Evolutionary conservation across 2,113 vertebrate genomes (phyloP).

Genomic region (Xiphophorus couchianus): DNA sequence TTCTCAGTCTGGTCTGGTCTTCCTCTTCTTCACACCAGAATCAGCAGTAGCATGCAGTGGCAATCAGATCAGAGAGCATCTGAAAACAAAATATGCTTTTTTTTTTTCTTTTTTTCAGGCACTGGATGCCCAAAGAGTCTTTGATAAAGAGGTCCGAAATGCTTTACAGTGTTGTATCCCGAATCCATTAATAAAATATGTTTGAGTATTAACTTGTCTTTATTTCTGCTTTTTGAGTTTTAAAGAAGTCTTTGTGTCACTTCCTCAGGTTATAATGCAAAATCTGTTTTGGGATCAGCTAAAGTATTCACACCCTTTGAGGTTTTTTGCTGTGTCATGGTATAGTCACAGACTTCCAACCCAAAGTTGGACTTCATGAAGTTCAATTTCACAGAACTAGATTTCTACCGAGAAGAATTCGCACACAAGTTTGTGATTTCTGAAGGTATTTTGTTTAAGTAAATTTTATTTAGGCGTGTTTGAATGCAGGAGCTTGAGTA

Average conservation of each 20-base stretch:
- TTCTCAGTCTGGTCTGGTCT: background rate
- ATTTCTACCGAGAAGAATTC: no score
- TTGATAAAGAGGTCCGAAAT: conserved; percentile 51
- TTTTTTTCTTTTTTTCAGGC: conserved; percentile 26
- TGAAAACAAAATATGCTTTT: conserved; percentile 25
- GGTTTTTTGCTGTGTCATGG: no score
- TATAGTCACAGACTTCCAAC: no score
- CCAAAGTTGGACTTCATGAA: no score
- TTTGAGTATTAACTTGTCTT: conserved; percentile 11
- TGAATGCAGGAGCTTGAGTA: no score
- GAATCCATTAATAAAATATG: conserved; percentile 61
- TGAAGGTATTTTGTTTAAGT: no score
- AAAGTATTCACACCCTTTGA: no score
- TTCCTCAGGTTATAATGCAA: background rate
- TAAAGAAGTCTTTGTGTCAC: background rate
- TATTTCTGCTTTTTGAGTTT: background rate
- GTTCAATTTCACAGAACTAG: no score
- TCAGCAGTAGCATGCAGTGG: background rate
- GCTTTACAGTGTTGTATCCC: conserved; percentile 63
- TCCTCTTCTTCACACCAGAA: background rate
- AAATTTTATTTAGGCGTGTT: no score
- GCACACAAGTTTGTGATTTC: no score
- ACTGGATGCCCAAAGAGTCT: conserved; percentile 63
- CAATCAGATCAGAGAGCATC: conserved; percentile 4
- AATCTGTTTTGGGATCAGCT: no score